Percentiles rank a stretch among this genome's conserved stretches.
phyloP scores from a whole-genome alignment of 1,140 invertebrate genomes.

The Acromyrmex heyeri region DNA sequence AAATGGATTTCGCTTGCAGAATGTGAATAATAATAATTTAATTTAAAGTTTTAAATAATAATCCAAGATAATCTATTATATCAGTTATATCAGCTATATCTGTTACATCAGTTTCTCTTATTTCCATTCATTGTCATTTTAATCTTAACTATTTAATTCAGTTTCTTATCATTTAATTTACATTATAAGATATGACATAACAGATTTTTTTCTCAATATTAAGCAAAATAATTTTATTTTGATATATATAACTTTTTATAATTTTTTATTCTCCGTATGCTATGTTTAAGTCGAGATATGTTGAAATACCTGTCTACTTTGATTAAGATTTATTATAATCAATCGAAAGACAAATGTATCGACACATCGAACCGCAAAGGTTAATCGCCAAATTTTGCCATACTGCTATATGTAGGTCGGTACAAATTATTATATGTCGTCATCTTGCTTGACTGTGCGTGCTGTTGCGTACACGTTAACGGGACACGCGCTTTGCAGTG shows the following conservation, averaged over 20 bases:
- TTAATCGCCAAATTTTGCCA: conserved; percentile 48
- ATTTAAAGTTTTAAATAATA: conserved; percentile 11
- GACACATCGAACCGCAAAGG: neutral
- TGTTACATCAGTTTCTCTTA: neutral
- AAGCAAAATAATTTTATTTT: neutral
- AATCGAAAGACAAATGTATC: neutral
- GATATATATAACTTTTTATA: neutral
- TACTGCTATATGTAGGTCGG: conserved; percentile 58
- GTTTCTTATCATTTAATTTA: neutral
- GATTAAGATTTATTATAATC: neutral
- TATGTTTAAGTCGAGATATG: neutral
- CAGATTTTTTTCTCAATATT: neutral
- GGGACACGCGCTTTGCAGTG: conserved; percentile 53
- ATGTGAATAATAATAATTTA: conserved; percentile 4
- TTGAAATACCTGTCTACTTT: neutral
- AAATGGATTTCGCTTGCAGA: too few relatives aligned
- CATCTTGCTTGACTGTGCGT: conserved; percentile 55
- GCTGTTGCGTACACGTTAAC: conserved; percentile 66
- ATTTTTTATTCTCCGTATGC: neutral
- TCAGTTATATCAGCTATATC: neutral
- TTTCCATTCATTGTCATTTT: neutral
- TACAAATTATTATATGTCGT: conserved; percentile 69
- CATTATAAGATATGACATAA: too few relatives aligned
- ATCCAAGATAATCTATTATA: neutral
- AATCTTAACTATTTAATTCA: neutral